Conservation (phyloP, 2,797 vertebrate genomes). For the Hydrolagus colliei region DNA sequence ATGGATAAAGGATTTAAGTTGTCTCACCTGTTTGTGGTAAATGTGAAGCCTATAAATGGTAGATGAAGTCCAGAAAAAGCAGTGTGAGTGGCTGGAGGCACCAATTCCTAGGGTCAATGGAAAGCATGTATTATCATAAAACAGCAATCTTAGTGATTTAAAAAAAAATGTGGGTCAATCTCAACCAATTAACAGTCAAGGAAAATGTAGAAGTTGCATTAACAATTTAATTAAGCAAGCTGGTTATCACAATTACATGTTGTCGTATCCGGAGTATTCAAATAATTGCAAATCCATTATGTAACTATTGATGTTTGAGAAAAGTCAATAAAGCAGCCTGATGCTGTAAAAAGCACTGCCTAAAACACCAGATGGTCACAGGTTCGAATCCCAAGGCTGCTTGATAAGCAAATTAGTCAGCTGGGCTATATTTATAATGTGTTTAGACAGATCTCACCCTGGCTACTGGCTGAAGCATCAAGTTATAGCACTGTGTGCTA, state of each 20-base stretch:
- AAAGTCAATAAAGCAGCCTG: neutral
- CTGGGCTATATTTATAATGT: neutral
- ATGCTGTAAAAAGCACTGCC: neutral
- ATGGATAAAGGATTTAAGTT: neutral
- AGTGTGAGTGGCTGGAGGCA: constrained; percentile 75
- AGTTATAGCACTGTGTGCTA: neutral
- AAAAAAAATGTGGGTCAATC: too few species aligned
- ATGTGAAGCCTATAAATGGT: constrained; percentile 92
- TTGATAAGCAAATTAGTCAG: neutral
- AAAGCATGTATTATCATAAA: constrained; percentile 34
- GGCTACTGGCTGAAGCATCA: neutral
- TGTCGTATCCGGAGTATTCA: neutral
- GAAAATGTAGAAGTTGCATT: too few species aligned
- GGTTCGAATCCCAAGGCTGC: neutral
- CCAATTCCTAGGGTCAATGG: constrained; percentile 65
- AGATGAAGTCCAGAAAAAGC: constrained; percentile 90
- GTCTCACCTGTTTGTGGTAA: constrained; percentile 83
- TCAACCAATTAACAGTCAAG: too few species aligned
- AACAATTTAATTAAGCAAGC: too few species aligned
- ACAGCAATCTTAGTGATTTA: too few species aligned
- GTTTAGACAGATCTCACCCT: neutral
- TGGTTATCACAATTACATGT: neutral
- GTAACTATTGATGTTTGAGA: neutral
- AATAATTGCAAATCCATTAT: neutral
- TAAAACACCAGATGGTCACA: neutral